phyloP scores from a whole-genome alignment of 2,797 vertebrate genomes.

The Cossypha niveicapilla region DNA sequence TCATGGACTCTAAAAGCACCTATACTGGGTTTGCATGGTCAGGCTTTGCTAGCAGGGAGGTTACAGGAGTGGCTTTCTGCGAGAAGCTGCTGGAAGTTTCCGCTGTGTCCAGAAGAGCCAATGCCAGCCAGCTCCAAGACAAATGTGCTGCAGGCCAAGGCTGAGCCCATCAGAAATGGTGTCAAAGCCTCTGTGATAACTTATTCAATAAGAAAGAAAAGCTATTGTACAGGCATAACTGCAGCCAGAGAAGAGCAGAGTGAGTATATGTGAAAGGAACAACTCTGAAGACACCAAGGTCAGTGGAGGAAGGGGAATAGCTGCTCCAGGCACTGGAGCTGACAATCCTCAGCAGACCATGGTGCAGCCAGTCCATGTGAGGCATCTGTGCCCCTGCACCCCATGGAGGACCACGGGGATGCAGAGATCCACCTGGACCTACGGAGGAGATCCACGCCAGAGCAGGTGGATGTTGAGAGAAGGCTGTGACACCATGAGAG shows the following conservation, averaged over 20 bases:
- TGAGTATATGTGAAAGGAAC: neutral
- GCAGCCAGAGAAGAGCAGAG: neutral
- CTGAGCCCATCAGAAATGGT: neutral
- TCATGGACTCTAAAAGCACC: neutral
- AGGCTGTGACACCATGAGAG: neutral
- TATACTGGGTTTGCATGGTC: neutral
- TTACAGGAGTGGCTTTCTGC: neutral
- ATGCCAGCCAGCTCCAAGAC: neutral
- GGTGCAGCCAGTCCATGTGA: neutral
- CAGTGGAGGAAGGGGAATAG: neutral
- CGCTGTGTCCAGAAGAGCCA: neutral
- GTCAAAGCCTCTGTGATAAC: neutral
- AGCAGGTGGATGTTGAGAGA: neutral
- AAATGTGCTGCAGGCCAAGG: neutral
- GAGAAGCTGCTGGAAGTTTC: neutral
- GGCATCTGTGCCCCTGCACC: neutral
- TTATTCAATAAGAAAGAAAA: neutral
- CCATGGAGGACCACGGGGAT: neutral
- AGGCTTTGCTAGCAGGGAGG: neutral
- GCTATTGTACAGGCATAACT: neutral
- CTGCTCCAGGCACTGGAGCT: neutral
- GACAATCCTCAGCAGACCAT: neutral
- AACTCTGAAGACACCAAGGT: neutral
- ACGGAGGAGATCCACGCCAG: fast-evolving
- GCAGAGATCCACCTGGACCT: neutral